A percentile compares a stretch with the other conserved stretches of the same genome.
Conservation (phyloP, 1,140 invertebrate species). For the Harpegnathos saltator region DNA sequence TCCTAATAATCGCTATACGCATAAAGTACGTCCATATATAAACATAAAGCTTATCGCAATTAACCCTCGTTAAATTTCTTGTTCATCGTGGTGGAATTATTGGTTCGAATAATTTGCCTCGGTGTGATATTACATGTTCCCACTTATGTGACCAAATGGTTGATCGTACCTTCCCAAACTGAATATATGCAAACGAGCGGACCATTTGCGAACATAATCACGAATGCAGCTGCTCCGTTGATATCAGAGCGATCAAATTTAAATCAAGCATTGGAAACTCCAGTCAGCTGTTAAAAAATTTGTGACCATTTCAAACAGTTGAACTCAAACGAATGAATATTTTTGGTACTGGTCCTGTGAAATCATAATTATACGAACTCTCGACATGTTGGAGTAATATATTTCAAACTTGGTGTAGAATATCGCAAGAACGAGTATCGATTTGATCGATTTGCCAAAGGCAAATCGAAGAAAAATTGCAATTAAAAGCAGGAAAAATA, state of each 20-base stretch:
- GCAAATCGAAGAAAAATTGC: too few species aligned
- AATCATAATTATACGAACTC: too few species aligned
- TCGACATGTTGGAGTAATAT: too few species aligned
- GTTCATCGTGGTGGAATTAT: conserved; percentile 55
- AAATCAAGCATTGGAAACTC: neutral
- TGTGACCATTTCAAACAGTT: neutral
- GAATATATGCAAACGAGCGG: conserved; percentile 5
- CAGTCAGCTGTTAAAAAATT: too few species aligned
- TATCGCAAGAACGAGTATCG: neutral
- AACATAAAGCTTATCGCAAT: conserved; percentile 66
- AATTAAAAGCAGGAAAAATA: too few species aligned
- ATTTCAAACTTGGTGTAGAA: too few species aligned
- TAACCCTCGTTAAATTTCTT: conserved; percentile 67
- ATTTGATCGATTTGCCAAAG: neutral
- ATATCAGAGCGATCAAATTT: neutral
- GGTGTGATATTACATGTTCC: conserved; percentile 50
- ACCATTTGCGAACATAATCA: neutral
- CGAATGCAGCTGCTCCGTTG: neutral
- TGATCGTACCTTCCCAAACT: conserved; percentile 1
- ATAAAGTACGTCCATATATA: neutral
- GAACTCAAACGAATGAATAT: neutral
- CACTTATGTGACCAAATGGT: conserved; percentile 48
- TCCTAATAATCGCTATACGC: neutral
- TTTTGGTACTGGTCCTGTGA: neutral
- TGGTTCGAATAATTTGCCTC: neutral